Evolutionary conservation across 2,888 invertebrate species (phyloP).

Genomic region (Macrosoma leucophasiata): DNA sequence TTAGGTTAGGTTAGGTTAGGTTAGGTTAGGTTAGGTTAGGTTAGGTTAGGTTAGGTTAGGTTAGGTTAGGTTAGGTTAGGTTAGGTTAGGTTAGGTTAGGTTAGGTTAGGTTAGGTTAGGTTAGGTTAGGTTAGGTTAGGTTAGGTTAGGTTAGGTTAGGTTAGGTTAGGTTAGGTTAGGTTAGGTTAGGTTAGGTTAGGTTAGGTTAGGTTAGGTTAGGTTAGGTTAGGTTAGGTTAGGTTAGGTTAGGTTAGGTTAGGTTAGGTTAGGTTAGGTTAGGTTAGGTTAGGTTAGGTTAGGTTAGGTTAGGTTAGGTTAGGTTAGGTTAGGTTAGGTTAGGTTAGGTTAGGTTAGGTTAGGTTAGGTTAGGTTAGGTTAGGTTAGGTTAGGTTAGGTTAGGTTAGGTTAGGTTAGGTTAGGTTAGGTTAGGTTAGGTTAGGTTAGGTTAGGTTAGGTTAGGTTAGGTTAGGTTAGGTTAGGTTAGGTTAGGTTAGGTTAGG

Average conservation of each 20-base stretch:
- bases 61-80: too few species aligned
- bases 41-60: too few species aligned
- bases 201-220: neutral
- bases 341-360: neutral
- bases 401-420: neutral
- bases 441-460: neutral
- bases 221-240: neutral
- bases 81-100: too few species aligned
- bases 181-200: neutral
- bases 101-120: constrained; percentile 21
- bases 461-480: neutral
- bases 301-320: neutral
- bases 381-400: neutral
- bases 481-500: neutral
- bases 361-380: neutral
- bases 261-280: neutral
- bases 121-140: constrained; percentile 21
- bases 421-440: neutral
- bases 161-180: neutral
- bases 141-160: neutral
- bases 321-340: neutral
- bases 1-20: constrained; percentile 26
- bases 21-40: constrained; percentile 22
- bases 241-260: neutral
- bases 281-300: neutral